These are phyloP conservation scores for Chaenocephalus aceratus DNA, from an alignment of 2,113 vertebrate genomes.

Conservation along the genomic window DNA sequence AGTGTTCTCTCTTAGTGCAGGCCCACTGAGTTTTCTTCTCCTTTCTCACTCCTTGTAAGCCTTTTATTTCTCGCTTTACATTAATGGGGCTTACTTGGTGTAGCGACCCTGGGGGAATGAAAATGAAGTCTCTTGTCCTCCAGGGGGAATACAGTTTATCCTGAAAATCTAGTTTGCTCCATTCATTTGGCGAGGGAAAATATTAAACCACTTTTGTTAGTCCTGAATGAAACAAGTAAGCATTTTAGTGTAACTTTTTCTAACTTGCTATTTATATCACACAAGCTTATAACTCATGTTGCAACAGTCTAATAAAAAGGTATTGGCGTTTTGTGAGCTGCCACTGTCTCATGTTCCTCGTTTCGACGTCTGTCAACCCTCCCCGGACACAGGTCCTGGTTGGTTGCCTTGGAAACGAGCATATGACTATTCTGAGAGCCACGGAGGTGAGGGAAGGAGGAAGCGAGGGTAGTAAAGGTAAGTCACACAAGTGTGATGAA, in stretches of 20 bases:
- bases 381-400: conserved; percentile 77
- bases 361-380: conserved; percentile 75
- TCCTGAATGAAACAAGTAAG: conserved; percentile 2
- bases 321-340: conserved; percentile 27
- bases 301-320: conserved; percentile 41
- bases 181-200: conserved; percentile 48
- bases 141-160: conserved; percentile 31
- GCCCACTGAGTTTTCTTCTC: conserved; percentile 73
- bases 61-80: conserved; percentile 72
- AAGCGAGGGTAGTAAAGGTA: conserved; percentile 64
- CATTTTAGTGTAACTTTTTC: neutral
- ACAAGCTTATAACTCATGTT: neutral
- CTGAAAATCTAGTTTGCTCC: conserved; percentile 47
- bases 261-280: conserved; percentile 14
- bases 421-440: conserved; percentile 79
- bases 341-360: conserved; percentile 53
- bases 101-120: conserved; percentile 67
- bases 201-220: conserved; percentile 41
- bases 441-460: conserved; percentile 52
- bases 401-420: conserved; percentile 84
- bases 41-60: conserved; percentile 65
- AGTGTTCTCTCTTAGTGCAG: conserved; percentile 68
- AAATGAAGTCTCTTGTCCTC: conserved; percentile 66
- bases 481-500: conserved; percentile 72
- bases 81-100: conserved; percentile 71